Conservation (phyloP, 53 echinoderm and acorn worm genomes). For the Arbacia lixula region DNA sequence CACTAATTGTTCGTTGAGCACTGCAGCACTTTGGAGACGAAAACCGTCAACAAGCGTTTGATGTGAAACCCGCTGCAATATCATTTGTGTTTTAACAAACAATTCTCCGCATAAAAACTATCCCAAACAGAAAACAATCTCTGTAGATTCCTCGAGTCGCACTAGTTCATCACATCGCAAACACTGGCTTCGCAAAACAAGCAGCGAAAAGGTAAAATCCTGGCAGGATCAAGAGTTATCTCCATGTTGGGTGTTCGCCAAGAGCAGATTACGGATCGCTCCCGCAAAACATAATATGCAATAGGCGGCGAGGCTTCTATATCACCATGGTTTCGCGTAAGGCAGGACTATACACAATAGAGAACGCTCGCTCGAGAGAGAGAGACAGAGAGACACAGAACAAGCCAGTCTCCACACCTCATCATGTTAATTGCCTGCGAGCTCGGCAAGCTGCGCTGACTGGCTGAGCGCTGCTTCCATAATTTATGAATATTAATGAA, state of each 20-base stretch:
- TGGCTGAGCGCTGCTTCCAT: constrained; percentile 51
- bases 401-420: constrained; percentile 48
- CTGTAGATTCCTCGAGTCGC: neutral
- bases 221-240: neutral
- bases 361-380: neutral
- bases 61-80: constrained; percentile 23
- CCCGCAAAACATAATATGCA: constrained; percentile 40
- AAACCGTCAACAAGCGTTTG: constrained; percentile 24
- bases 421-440: constrained; percentile 51
- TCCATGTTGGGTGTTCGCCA: constrained; percentile 36
- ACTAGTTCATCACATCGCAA: too few species aligned
- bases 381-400: constrained; percentile 9
- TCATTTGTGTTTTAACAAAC: too few species aligned
- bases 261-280: constrained; percentile 36
- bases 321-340: constrained; percentile 59
- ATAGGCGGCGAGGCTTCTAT: constrained; percentile 34
- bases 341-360: constrained; percentile 19
- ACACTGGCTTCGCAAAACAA: neutral
- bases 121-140: neutral
- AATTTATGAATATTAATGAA: constrained; percentile 64
- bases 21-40: constrained; percentile 19
- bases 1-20: constrained; percentile 53
- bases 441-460: constrained; percentile 23
- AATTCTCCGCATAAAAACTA: too few species aligned
- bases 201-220: neutral